Conservation (phyloP, 2,888 invertebrate species). For the Nemoura dubitans region DNA sequence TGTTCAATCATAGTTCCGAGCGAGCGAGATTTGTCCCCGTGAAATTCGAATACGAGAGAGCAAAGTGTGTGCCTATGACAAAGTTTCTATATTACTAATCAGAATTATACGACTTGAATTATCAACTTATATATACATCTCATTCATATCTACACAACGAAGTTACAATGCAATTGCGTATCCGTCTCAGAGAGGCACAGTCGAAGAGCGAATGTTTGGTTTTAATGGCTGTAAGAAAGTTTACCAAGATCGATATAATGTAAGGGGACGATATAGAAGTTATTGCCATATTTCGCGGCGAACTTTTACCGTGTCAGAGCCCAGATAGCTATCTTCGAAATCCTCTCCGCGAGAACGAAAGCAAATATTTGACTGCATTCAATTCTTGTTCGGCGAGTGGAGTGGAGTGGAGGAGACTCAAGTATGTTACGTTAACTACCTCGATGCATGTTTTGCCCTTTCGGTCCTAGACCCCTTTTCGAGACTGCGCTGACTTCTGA, state of each 20-base stretch:
- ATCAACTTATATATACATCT: background rate
- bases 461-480: no score
- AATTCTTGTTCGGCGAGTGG: background rate
- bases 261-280: background rate
- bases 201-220: background rate
- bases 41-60: no score
- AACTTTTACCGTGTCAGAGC: background rate
- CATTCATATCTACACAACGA: no score
- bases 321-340: background rate
- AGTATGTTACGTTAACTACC: no score
- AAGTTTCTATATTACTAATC: background rate
- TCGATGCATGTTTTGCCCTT: no score
- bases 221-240: background rate
- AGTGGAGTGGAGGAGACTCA: no score
- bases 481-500: no score
- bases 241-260: background rate
- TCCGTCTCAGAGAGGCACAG: no score
- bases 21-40: no score
- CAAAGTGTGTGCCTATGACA: background rate
- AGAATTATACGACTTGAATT: background rate
- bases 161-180: no score
- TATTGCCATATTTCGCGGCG: background rate
- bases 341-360: background rate
- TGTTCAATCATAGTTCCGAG: no score
- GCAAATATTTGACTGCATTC: background rate